A percentile compares a stretch with the other conserved stretches of the same genome.
Conservation (phyloP, 2,797 vertebrate species). For the Xenopus petersii region DNA sequence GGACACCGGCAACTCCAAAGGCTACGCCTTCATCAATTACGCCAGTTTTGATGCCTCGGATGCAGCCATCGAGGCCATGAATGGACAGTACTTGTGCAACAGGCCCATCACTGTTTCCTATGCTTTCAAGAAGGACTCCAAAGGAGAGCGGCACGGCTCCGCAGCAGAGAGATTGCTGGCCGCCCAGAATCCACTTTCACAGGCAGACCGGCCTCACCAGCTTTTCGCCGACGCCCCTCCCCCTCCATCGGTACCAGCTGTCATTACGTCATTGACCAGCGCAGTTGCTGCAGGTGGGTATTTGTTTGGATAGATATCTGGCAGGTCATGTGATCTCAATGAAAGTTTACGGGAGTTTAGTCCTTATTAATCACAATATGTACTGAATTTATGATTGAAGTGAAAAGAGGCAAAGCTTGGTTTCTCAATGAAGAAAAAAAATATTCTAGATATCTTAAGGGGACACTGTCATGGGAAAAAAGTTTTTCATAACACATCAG, state of each 20-base stretch:
- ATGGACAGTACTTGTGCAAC: conserved; percentile 95
- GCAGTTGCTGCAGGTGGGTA: conserved; percentile 36
- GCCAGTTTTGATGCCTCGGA: conserved; percentile 94
- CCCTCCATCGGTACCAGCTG: conserved; percentile 73
- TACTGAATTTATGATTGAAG: no score
- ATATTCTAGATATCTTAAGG: no score
- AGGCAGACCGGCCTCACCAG: conserved; percentile 92
- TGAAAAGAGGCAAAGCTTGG: no score
- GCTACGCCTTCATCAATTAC: conserved; percentile 96
- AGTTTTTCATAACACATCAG: no score
- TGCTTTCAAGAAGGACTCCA: conserved; percentile 96
- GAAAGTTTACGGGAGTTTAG: no score
- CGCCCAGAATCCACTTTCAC: conserved; percentile 91
- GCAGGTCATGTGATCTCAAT: no score
- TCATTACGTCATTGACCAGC: conserved; percentile 51
- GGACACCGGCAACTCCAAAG: conserved; percentile 94
- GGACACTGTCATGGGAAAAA: no score
- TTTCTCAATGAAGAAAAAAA: no score
- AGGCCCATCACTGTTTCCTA: conserved; percentile 96
- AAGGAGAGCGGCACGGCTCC: conserved; percentile 90
- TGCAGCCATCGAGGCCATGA: conserved; percentile 95
- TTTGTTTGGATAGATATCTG: background rate
- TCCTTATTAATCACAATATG: no score
- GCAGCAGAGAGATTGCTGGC: conserved; percentile 90
- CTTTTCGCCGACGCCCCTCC: conserved; percentile 93